A percentile compares a stretch with the other conserved stretches of the same genome.
phyloP scores from a whole-genome alignment of 2,888 invertebrate species.

The Zaprionus lineosus region DNA sequence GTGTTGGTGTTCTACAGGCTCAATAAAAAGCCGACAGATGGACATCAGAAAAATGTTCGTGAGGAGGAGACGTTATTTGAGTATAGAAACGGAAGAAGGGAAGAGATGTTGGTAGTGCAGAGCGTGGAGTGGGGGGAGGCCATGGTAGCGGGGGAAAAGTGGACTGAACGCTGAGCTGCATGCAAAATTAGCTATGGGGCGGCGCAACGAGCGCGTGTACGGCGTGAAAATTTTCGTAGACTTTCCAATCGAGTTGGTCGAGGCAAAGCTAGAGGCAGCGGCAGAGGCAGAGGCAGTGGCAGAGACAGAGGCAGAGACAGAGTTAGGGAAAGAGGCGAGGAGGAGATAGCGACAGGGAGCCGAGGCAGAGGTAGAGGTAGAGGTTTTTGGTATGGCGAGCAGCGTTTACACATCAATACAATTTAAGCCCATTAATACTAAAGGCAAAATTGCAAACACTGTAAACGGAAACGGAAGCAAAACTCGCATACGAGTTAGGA shows the following conservation, averaged over 20 bases:
- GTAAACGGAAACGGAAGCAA: slow-evolving; percentile 76
- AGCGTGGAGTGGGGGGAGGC: background rate
- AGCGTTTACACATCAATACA: slow-evolving; percentile 68
- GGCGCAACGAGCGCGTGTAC: slow-evolving; percentile 74
- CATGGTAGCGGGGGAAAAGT: slow-evolving; percentile 6
- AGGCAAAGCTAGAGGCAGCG: too few relatives aligned
- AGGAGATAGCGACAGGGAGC: slow-evolving; percentile 1
- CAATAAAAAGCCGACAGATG: slow-evolving; percentile 67
- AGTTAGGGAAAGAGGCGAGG: background rate
- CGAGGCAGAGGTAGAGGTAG: slow-evolving; percentile 1
- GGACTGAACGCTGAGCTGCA: slow-evolving; percentile 68
- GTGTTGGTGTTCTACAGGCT: slow-evolving; percentile 51
- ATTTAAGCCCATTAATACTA: slow-evolving; percentile 75
- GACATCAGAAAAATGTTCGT: slow-evolving; percentile 26
- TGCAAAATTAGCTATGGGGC: slow-evolving; percentile 70
- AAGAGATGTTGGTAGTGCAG: background rate
- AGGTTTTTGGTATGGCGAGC: slow-evolving; percentile 49
- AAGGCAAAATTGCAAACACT: slow-evolving; percentile 75
- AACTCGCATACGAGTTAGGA: slow-evolving; percentile 45
- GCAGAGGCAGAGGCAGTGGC: too few relatives aligned
- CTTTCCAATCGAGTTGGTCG: slow-evolving; percentile 51
- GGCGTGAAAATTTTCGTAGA: slow-evolving; percentile 72
- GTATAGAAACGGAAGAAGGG: background rate
- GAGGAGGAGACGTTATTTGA: background rate
- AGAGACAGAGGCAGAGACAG: background rate